Percentiles rank a stretch among this genome's conserved stretches.
phyloP scores from a whole-genome alignment of 2,888 invertebrate species.

The Aproaerema taeniolella region DNA sequence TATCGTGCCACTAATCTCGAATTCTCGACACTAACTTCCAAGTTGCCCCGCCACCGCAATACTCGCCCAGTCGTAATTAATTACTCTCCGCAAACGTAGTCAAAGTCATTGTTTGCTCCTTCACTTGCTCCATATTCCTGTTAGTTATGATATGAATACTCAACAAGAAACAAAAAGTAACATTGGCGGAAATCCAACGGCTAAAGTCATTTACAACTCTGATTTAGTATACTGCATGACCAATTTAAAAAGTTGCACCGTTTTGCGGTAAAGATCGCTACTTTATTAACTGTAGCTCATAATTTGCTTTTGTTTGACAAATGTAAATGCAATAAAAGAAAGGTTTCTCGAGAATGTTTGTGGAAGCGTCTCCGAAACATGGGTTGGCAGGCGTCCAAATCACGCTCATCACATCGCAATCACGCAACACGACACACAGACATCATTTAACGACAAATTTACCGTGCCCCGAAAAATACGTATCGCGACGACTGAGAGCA shows the following conservation, averaged over 20 bases:
- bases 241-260: slow-evolving; percentile 47
- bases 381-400: slow-evolving; percentile 55
- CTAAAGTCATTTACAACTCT: slow-evolving; percentile 60
- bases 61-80: slow-evolving; percentile 44
- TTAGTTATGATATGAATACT: slow-evolving; percentile 47
- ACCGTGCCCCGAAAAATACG: slow-evolving; percentile 39
- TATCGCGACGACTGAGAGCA: slow-evolving; percentile 26
- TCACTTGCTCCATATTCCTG: slow-evolving; percentile 47
- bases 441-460: slow-evolving; percentile 58
- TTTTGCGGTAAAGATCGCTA: slow-evolving; percentile 25
- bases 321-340: slow-evolving; percentile 37
- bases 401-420: slow-evolving; percentile 38
- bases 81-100: too few species aligned
- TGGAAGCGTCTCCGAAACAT: slow-evolving; percentile 37
- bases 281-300: slow-evolving; percentile 26
- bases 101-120: too few species aligned
- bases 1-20: slow-evolving; percentile 56
- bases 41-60: slow-evolving; percentile 37
- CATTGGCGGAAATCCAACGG: slow-evolving; percentile 67
- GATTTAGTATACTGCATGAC: slow-evolving; percentile 55
- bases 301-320: slow-evolving; percentile 36
- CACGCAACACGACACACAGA: slow-evolving; percentile 39
- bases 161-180: slow-evolving; percentile 56
- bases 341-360: slow-evolving; percentile 42
- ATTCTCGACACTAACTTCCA: slow-evolving; percentile 43